Evolutionary conservation across 2,113 vertebrate species (phyloP).

Genomic region (Maccullochella peelii): DNA sequence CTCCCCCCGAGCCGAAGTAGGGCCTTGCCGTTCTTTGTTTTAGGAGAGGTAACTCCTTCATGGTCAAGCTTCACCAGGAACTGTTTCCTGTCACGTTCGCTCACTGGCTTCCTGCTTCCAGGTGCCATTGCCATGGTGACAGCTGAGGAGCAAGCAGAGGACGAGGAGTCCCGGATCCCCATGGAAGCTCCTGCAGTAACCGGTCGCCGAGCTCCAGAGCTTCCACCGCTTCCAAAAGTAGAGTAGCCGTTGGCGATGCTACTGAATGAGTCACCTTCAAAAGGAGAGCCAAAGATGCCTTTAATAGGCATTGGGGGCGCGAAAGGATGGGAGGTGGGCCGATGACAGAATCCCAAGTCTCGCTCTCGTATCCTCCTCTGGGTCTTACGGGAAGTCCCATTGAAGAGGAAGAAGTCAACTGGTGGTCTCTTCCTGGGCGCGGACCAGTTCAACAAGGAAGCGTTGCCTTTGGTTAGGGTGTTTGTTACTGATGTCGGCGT

Average conservation of each 20-base stretch:
- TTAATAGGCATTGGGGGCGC: conserved; percentile 73
- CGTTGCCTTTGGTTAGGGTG: conserved; percentile 80
- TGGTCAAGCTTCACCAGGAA: conserved; percentile 97
- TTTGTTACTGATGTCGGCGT: conserved; percentile 58
- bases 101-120: conserved; percentile 60
- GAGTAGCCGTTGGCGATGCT: conserved; percentile 94
- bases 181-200: conserved; percentile 77
- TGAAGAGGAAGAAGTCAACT: conserved; percentile 93
- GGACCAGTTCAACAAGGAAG: conserved; percentile 89
- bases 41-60: conserved; percentile 96
- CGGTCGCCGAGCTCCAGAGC: conserved; percentile 30
- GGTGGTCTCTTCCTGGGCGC: conserved; percentile 86
- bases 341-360: conserved; percentile 83
- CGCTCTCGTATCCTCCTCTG: conserved; percentile 85
- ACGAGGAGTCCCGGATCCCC: conserved; percentile 72
- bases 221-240: conserved; percentile 82
- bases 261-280: conserved; percentile 94
- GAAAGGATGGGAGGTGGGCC: conserved; percentile 80
- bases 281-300: conserved; percentile 92
- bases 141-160: conserved; percentile 62
- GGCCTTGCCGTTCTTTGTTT: conserved; percentile 95
- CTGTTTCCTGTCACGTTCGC: conserved; percentile 85
- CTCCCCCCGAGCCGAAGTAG: conserved; percentile 88
- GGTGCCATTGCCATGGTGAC: conserved; percentile 40
- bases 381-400: conserved; percentile 88